Evolutionary conservation across 2,797 vertebrate species (phyloP).

Genomic region (Enoplosus armatus): DNA sequence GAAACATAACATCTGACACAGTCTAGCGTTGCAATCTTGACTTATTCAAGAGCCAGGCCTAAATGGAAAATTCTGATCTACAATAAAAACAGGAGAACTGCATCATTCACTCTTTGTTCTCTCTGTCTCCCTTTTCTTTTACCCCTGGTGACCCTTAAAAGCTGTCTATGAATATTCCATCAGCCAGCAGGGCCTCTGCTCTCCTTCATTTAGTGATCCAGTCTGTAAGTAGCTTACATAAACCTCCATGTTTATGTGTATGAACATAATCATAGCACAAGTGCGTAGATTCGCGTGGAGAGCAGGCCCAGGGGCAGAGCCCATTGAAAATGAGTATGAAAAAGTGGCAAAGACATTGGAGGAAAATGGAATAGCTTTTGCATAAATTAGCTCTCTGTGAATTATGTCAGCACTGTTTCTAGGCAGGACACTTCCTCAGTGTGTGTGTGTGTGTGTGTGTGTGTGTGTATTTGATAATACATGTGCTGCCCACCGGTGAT

Average conservation of each 20-base stretch:
- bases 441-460: slow-evolving; percentile 13
- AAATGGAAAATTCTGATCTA: slow-evolving; percentile 35
- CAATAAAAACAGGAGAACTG: slow-evolving; percentile 10
- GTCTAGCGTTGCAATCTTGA: slow-evolving; percentile 13
- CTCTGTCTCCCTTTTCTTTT: slow-evolving; percentile 30
- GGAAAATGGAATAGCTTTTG: slow-evolving; percentile 62
- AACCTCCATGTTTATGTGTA: slow-evolving; percentile 58
- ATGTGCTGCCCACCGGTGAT: slow-evolving; percentile 56
- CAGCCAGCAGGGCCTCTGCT: slow-evolving; percentile 56
- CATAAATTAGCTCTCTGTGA: slow-evolving; percentile 63
- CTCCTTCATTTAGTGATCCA: slow-evolving; percentile 63
- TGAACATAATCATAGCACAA: slow-evolving; percentile 27
- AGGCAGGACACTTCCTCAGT: slow-evolving; percentile 52
- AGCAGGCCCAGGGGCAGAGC: slow-evolving; percentile 52
- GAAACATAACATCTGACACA: slow-evolving; percentile 34
- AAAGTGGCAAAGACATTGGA: slow-evolving; percentile 24
- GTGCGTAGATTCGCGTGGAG: slow-evolving; percentile 26
- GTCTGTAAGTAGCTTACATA: slow-evolving; percentile 75
- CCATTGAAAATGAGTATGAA: slow-evolving; percentile 34
- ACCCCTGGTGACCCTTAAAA: slow-evolving; percentile 66
- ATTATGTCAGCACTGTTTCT: slow-evolving; percentile 60
- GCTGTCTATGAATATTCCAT: slow-evolving; percentile 81
- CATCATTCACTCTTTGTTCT: slow-evolving; percentile 15
- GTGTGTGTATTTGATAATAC: slow-evolving; percentile 32
- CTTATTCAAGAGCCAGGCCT: slow-evolving; percentile 48